phyloP scores from a whole-genome alignment of 2,113 vertebrate genomes.

The Hiodon tergisus region DNA sequence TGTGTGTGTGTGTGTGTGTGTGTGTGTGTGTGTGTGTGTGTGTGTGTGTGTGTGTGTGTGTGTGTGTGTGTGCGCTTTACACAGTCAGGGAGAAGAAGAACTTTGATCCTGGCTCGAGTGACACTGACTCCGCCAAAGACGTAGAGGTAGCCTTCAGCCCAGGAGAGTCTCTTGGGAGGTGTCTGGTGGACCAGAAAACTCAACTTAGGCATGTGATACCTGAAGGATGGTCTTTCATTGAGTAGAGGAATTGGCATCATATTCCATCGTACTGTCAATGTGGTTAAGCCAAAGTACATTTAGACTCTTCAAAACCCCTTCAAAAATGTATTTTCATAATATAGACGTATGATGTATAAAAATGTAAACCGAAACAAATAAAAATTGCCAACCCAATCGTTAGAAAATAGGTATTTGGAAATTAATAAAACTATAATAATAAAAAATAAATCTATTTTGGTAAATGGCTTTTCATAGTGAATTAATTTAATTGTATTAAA shows the following conservation, averaged over 20 bases:
- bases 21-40: background rate
- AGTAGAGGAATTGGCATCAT: slow-evolving; percentile 60
- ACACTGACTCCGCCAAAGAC: slow-evolving; percentile 70
- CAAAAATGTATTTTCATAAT: slow-evolving; percentile 26
- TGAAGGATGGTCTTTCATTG: slow-evolving; percentile 81
- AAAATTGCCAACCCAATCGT: too few relatives aligned
- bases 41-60: slow-evolving; percentile 11
- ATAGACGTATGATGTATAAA: background rate
- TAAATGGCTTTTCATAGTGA: background rate
- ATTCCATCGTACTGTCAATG: slow-evolving; percentile 74
- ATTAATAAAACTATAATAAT: too few relatives aligned
- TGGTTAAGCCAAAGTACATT: slow-evolving; percentile 49
- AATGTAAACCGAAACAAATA: background rate
- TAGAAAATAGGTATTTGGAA: too few relatives aligned
- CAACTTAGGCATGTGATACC: slow-evolving; percentile 77
- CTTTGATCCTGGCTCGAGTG: slow-evolving; percentile 90
- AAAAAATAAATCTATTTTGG: background rate
- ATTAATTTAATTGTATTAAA: background rate
- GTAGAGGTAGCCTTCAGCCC: slow-evolving; percentile 65
- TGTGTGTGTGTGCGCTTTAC: slow-evolving; percentile 32
- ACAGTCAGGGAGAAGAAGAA: slow-evolving; percentile 66
- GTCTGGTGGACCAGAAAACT: slow-evolving; percentile 84
- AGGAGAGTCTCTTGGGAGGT: slow-evolving; percentile 75
- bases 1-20: background rate
- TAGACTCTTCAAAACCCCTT: slow-evolving; percentile 59